Conservation (phyloP, 2,797 vertebrate species). For the Harpagifer antarcticus region DNA sequence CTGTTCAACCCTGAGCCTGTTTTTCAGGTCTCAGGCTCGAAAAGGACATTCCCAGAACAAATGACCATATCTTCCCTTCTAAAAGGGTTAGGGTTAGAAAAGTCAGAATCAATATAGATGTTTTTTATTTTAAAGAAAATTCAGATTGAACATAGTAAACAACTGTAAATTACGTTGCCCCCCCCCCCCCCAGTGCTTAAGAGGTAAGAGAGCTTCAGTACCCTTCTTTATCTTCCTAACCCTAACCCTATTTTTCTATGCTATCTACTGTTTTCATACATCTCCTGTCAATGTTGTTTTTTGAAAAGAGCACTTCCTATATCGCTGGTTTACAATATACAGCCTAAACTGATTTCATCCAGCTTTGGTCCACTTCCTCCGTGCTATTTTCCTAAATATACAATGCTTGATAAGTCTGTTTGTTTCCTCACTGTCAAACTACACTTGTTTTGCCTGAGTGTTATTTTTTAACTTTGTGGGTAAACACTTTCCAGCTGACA, state of each 20-base stretch:
- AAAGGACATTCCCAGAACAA: no score
- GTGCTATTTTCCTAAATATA: not conserved
- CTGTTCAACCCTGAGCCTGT: no score
- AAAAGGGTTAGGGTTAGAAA: no score
- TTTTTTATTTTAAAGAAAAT: no score
- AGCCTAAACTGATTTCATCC: slow-evolving; percentile 16
- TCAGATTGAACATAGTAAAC: no score
- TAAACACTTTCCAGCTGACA: not conserved
- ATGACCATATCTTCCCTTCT: no score
- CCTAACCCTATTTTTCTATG: no score
- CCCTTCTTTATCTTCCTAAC: not conserved
- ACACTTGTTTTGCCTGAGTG: not conserved
- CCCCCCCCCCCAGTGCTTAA: no score
- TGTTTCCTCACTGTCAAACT: slow-evolving; percentile 19
- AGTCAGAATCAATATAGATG: no score
- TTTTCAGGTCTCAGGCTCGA: no score
- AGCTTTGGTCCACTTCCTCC: not conserved
- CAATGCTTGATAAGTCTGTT: slow-evolving; percentile 2
- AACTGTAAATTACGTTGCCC: no score
- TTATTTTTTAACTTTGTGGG: slow-evolving; percentile 1
- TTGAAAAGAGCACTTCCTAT: slow-evolving; percentile 22
- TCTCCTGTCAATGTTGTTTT: slow-evolving; percentile 4
- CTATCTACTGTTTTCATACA: slow-evolving; percentile 1
- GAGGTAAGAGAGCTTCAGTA: not conserved
- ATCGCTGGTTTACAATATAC: slow-evolving; percentile 5